Evolutionary conservation across 2,113 vertebrate genomes (phyloP).

Genomic region (Miniopterus natalensis): DNA sequence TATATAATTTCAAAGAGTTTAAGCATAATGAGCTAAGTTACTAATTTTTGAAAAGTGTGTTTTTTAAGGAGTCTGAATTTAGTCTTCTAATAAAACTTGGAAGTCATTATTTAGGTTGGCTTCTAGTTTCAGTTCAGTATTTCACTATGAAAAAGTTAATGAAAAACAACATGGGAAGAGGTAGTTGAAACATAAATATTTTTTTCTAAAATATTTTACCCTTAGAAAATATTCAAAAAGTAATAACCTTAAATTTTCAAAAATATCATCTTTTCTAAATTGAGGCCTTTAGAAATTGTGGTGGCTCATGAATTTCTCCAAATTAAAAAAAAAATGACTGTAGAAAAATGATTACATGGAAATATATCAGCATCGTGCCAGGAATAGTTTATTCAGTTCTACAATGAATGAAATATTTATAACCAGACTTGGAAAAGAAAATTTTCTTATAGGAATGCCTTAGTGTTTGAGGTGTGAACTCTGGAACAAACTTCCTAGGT

Average conservation of each 20-base stretch:
- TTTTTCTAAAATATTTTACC: conserved; percentile 1
- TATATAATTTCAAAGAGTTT: not conserved
- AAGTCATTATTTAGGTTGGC: conserved; percentile 24
- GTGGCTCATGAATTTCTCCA: not conserved
- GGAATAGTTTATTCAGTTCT: not conserved
- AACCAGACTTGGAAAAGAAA: not conserved
- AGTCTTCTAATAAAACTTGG: conserved; percentile 49
- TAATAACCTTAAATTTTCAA: not conserved
- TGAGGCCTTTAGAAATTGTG: not conserved
- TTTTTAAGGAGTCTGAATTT: not conserved
- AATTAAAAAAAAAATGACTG: not conserved
- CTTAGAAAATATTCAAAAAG: not conserved
- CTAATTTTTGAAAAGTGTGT: not conserved
- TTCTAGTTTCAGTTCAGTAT: conserved; percentile 39
- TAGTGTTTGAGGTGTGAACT: not conserved
- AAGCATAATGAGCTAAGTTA: not conserved
- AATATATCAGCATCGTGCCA: not conserved
- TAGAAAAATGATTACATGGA: not conserved
- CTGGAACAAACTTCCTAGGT: not conserved
- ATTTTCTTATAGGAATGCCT: not conserved
- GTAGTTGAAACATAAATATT: not conserved
- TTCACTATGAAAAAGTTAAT: conserved; percentile 53
- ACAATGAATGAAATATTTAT: not conserved
- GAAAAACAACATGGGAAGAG: conserved; percentile 32
- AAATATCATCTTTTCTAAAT: conserved; percentile 36